Evolutionary conservation across 2,888 invertebrate genomes (phyloP).

Genomic region (Zygothrica quintamaculata): DNA sequence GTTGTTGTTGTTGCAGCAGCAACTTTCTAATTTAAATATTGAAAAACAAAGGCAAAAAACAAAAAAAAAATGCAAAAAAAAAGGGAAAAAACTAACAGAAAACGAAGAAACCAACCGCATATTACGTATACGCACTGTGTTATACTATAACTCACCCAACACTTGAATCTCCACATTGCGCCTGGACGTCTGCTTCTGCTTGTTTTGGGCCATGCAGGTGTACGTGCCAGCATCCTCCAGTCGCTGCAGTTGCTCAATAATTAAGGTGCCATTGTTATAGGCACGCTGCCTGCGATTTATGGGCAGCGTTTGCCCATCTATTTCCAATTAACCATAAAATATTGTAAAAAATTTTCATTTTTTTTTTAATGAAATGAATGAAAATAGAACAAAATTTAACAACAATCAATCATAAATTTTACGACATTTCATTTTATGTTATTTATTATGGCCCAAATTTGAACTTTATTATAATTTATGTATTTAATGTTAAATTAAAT

Average conservation of each 20-base stretch:
- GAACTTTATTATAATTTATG: no score
- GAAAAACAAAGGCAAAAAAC: conserved; percentile 33
- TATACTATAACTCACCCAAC: conserved; percentile 86
- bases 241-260: conserved; percentile 93
- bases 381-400: neutral
- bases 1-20: conserved; percentile 19
- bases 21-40: conserved; percentile 72
- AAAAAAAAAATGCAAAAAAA: conserved; percentile 59
- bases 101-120: conserved; percentile 5
- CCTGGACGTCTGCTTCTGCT: conserved; percentile 91
- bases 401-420: no score
- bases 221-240: conserved; percentile 94
- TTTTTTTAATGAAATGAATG: no score
- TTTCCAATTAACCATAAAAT: neutral
- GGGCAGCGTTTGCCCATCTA: conserved; percentile 93
- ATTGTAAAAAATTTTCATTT: neutral
- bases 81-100: neutral
- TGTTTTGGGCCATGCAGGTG: conserved; percentile 94
- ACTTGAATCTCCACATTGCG: conserved; percentile 91
- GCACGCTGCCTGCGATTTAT: conserved; percentile 94
- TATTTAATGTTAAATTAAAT: no score
- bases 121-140: conserved; percentile 58
- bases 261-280: conserved; percentile 93
- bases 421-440: no score
- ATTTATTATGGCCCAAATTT: no score